Base-by-base conservation (phyloP, 1,140 invertebrate species). In the Phymorhynchus buccinoides region DNA sequence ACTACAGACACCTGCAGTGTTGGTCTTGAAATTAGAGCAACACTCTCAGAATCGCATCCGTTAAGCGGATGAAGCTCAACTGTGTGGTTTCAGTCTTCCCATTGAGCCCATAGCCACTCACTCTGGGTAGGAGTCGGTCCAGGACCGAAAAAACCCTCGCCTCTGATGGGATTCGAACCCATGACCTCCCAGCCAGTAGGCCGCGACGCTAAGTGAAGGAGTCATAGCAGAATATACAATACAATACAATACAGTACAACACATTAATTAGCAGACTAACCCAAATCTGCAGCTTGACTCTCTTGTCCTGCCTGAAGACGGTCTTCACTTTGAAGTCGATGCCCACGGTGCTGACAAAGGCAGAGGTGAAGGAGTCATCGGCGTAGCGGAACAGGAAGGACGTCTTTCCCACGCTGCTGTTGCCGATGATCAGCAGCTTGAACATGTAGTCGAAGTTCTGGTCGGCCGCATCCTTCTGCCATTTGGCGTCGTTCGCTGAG, bases 371-470 rank as follows among this genome's bases (percentile, higher is more conserved):
- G 83, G 98, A 99, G 94, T 99, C 98, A 93, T 99, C 99, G 48
- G 99, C 99, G 93, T 99, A 99, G 86, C 99, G 96, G 94, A 99
- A 99, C 83, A 99, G 96, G 93, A 99, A 99, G 82, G 98, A 99
- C 1, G 99, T 99, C 95, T 99, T 99, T 80, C 99, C 99, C 42
- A 99, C 99, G 87, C 97, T 98, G 92, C 97, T 99, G 94, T 99
- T 99, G 88, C 99, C 99, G 92, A 99, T 99, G 90, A 99, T 99
- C 87, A 99, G 95, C 87, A 99, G 94, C 95, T 99, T 99, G 95
- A 99, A 99, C 99, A 99, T 99, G 94, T 99, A 99, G 93, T 99
- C 99, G 94, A 99, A 99, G 94, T 99, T 99, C 94, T 99, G 99
- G 94, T 99, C 99, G 87, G 97, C 97, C 48, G 98, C 97, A 95